Percentiles rank a stretch among this genome's conserved stretches.
These are phyloP conservation scores for Clanis bilineata DNA, from an alignment of 2,888 invertebrate genomes.

Conservation along the genomic window DNA sequence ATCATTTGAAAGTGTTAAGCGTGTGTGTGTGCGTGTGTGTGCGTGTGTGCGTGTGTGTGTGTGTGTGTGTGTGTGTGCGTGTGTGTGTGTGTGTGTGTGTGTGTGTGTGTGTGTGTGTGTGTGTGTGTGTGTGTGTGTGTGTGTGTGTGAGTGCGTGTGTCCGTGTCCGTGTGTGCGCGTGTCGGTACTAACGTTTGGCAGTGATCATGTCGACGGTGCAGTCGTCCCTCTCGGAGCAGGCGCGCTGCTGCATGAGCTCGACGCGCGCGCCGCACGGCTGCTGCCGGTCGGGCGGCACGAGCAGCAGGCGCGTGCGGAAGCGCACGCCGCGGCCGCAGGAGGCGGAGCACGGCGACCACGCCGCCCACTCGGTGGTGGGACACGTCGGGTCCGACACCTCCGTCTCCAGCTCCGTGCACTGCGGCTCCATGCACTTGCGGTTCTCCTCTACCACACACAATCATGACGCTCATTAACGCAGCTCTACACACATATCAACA, in stretches of 20 bases:
- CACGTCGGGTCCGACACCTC: constrained; percentile 84
- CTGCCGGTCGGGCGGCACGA: constrained; percentile 85
- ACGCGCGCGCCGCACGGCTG: constrained; percentile 85
- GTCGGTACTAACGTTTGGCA: constrained; percentile 85
- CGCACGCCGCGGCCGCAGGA: constrained; percentile 91
- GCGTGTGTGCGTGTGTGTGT: no score
- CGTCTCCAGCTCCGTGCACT: constrained; percentile 79
- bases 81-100: no score
- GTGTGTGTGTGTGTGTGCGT: no score
- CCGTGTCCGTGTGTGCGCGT: no score
- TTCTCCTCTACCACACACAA: no score
- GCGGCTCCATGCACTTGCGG: constrained; percentile 89
- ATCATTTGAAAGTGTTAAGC: no score
- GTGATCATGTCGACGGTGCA: constrained; percentile 88
- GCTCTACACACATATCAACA: no score
- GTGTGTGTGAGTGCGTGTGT: no score
- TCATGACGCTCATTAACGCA: no score
- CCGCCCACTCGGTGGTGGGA: constrained; percentile 93
- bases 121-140: no score
- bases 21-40: no score
- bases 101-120: no score
- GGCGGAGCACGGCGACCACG: constrained; percentile 96
- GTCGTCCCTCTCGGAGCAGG: constrained; percentile 85
- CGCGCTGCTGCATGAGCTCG: constrained; percentile 88
- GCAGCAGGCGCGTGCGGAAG: constrained; percentile 86